Base-by-base conservation (phyloP, 2,113 vertebrate genomes). In the Phocoena phocoena region DNA sequence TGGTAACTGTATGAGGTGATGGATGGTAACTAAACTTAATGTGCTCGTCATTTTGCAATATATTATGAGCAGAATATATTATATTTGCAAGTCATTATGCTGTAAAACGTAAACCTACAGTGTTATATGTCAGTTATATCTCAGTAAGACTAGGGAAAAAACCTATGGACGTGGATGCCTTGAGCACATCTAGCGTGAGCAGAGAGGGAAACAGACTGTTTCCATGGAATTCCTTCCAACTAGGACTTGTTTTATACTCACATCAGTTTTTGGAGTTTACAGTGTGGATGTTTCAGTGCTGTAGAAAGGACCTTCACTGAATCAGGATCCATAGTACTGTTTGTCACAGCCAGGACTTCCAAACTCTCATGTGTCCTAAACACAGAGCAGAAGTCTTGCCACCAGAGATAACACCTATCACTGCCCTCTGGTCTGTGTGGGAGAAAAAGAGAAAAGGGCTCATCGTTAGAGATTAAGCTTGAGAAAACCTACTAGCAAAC, bases 241-340 rank as follows among this genome's bases (percentile, higher is more conserved):
- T 9, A 4, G 33, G 31, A 5, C 28, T 5, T 2, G 25, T 31
- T 28, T 5, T 1, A 9, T 60, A 90, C 82, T 92, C 44, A 96
- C 93, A 3, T 31, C 5, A 96, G 26, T 3, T 53, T 80, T 8
- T 12, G 84, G 1, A 93, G 62, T n/a, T 38, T 84, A 26, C 96
- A 95, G 1, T 4, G 23, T 1, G 93, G 71, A 6, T 85, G 83
- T 6, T 31, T 89, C 79, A 95, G 90, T 0, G 79, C 44, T 0
- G 2, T 0, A 15, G 79, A 38, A 5, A 96, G 14, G 2, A n/a
- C 28, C 8, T 21, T 44, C 44, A 67, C 6, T 1, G 76, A 12
- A 0, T 8, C 15, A 0, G 17, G 0, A 3, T 41, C 71, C 55
- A 95, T 5, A 13, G 0, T 0, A 0, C 31, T 85, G 55, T 73